Conservation (phyloP, 2,113 vertebrate genomes). For the Eurypyga helias region DNA sequence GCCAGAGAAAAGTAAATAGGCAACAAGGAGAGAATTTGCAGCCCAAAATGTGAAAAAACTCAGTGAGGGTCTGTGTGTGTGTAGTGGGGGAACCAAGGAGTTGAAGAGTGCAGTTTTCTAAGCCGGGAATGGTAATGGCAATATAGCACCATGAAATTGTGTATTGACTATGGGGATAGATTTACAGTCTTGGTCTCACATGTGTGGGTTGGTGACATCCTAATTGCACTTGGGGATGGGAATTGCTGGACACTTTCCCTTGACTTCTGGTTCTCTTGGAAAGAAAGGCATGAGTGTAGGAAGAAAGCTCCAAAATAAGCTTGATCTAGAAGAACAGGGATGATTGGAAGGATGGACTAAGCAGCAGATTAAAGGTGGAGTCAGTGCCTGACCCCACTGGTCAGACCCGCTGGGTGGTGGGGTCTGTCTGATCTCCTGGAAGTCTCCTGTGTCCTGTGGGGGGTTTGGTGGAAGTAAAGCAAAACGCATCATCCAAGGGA, state of each 20-base stretch:
- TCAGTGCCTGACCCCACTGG: not conserved
- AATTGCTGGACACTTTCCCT: not conserved
- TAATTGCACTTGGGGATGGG: accelerated
- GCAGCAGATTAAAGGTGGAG: not conserved
- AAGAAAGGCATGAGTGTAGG: not conserved
- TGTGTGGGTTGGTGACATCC: not conserved
- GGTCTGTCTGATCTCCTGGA: not conserved
- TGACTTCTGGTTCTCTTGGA: not conserved
- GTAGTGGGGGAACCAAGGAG: not conserved
- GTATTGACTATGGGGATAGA: not conserved
- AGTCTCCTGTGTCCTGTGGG: not conserved
- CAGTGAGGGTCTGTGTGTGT: not conserved
- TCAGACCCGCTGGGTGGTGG: not conserved
- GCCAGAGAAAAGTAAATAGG: constrained; percentile 59
- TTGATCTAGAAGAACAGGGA: not conserved
- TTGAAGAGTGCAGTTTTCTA: not conserved
- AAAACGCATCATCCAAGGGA: not conserved
- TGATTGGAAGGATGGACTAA: accelerated
- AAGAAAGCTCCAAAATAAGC: not conserved
- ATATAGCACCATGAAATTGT: not conserved
- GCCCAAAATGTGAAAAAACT: not conserved
- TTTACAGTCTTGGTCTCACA: not conserved
- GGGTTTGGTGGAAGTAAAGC: not conserved
- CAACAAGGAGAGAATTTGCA: constrained; percentile 56
- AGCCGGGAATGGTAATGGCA: not conserved